Conservation (phyloP, 1,140 invertebrate species). For the Heterodera carotae region DNA sequence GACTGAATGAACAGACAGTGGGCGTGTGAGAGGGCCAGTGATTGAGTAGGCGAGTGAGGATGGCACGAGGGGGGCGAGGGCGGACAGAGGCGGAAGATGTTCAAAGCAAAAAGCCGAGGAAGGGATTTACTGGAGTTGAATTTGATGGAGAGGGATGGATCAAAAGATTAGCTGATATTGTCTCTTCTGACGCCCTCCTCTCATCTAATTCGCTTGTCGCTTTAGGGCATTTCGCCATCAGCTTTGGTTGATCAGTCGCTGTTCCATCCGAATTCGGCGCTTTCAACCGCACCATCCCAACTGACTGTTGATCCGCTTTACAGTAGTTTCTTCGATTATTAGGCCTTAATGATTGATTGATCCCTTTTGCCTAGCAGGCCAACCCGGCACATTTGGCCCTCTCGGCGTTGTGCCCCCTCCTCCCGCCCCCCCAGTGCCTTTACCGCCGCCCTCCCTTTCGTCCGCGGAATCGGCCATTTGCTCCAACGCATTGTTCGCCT, state of each 20-base stretch:
- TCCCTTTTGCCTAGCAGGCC: not conserved
- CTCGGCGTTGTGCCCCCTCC: not conserved
- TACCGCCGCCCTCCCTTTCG: conserved; percentile 1
- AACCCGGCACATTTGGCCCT: not conserved
- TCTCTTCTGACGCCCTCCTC: no score
- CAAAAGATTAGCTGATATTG: no score
- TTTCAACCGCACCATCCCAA: conserved; percentile 19
- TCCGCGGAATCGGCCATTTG: conserved; percentile 14
- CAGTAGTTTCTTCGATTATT: conserved; percentile 6
- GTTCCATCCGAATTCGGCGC: conserved; percentile 14
- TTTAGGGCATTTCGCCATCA: conserved; percentile 12
- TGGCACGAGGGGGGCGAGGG: not conserved
- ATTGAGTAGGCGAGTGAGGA: no score
- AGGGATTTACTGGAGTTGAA: no score
- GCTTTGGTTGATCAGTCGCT: not conserved
- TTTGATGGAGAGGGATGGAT: no score
- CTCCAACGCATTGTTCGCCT: not conserved
- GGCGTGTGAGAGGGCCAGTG: no score
- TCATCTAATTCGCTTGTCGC: not conserved
- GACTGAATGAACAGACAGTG: no score
- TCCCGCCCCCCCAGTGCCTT: not conserved
- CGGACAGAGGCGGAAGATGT: no score
- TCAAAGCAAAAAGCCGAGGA: no score
- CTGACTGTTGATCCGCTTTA: conserved; percentile 17
- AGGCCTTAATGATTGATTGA: not conserved